phyloP scores from a whole-genome alignment of 2,797 vertebrate genomes.

The Myotis planiceps region DNA sequence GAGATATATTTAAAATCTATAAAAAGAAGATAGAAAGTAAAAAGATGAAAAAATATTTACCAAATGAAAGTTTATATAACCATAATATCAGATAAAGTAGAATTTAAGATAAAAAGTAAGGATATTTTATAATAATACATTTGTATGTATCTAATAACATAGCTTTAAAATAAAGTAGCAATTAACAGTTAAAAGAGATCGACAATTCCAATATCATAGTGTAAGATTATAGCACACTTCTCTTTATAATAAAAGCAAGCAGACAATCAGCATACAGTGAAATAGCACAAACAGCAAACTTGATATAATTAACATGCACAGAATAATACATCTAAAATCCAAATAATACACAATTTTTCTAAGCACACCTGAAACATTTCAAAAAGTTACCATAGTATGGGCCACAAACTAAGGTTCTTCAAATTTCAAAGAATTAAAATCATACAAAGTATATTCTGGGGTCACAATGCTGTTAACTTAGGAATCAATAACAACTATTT shows the following conservation, averaged over 20 bases:
- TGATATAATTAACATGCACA: not conserved
- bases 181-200: not conserved
- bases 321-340: not conserved
- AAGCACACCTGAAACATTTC: not conserved
- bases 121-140: conserved; percentile 20
- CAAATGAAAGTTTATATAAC: not conserved
- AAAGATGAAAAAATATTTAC: not conserved
- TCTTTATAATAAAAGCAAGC: not conserved
- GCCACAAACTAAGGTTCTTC: not conserved
- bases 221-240: not conserved
- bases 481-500: not conserved
- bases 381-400: not conserved
- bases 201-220: not conserved
- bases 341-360: not conserved
- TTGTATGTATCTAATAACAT: not conserved
- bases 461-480: conserved; percentile 9
- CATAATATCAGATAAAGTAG: not conserved
- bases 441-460: not conserved
- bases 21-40: not conserved
- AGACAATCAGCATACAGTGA: not conserved
- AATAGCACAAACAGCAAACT: not conserved
- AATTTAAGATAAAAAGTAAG: conserved; percentile 11
- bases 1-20: not conserved
- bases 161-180: not conserved
- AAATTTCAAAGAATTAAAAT: conserved; percentile 37